Base-by-base conservation (phyloP, 2,888 invertebrate species). In the Ischnus inquisitorius region DNA sequence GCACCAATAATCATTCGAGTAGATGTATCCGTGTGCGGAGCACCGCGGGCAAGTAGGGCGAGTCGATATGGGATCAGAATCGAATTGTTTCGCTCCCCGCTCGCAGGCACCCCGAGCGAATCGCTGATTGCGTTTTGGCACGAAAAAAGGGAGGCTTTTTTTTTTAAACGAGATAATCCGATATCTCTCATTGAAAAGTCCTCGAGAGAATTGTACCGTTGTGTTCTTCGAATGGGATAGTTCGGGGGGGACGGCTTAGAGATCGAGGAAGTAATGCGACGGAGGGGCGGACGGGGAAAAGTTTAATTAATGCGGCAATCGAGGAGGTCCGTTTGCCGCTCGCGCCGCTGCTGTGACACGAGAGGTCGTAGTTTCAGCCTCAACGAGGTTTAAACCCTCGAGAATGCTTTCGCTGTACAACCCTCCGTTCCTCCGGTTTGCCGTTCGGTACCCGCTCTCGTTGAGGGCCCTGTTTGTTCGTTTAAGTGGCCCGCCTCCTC, bases 381-480 rank as follows among this genome's bases (percentile, higher is more conserved):
- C 51, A 19, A 79, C 83, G 76, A 79, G 68, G 65, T 34, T 67
- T 22, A n/a, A 65, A 39, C 71, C 25, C 75, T 72, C 65, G 65
- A 79, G 57, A 54, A 64, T 57, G 34, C 74, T 79, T 72, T 79
- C 19, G 10, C 22, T 16, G n/a, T 34, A 34, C 34, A 34, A n/a
- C 48, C 14, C 62, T 19, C 60, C 14, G 57, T 14, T 16, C 16
- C 54, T 10, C 60, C 5, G n/a, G 28, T 46, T 72, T 60, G 54
- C 54, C 54, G 54, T 65, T 79, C 28, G 54, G 16, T 34, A 34
- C 34, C 41, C 19, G 3, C 54, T 48, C 16, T 51, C 60, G 74
- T 43, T 51, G 80, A 83, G 80, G 71, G 64, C 80, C 34, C 79
- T 77, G 83, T 83, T 83, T 83, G 83, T 83, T 83, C 77, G 80